phyloP scores from a whole-genome alignment of 2,888 invertebrate species.

The Bimastos eiseni region DNA sequence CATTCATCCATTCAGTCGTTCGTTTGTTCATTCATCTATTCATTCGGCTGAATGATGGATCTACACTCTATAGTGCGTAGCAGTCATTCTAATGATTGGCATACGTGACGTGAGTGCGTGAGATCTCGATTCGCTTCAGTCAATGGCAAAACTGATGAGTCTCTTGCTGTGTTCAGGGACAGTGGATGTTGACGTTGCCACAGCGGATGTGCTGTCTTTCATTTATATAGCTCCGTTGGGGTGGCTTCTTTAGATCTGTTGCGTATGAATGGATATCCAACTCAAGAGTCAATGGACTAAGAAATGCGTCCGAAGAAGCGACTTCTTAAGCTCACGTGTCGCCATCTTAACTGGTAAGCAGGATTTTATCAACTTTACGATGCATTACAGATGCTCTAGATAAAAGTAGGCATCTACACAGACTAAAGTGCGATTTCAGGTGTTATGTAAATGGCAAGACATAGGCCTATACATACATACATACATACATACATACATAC shows the following conservation, averaged over 20 bases:
- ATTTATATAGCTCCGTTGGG: not conserved
- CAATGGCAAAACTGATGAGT: not conserved
- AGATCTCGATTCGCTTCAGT: not conserved
- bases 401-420: not conserved
- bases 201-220: too few species aligned
- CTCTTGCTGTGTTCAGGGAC: not conserved
- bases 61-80: not conserved
- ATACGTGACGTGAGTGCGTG: too few species aligned
- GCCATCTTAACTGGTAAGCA: not conserved
- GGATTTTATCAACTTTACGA: not conserved
- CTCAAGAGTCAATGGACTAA: not conserved
- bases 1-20: not conserved
- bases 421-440: not conserved
- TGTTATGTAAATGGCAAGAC: too few species aligned
- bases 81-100: not conserved
- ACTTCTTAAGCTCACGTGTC: not conserved
- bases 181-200: not conserved
- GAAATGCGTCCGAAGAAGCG: not conserved
- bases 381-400: not conserved
- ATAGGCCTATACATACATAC: too few species aligned
- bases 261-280: not conserved
- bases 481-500: not conserved
- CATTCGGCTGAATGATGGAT: not conserved
- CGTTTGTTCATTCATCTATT: too few species aligned
- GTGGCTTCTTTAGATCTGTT: not conserved